A percentile compares a stretch with the other conserved stretches of the same genome.
Evolutionary conservation across 2,888 invertebrate genomes (phyloP).

Genomic region (Lordiphosa andalusiaca): DNA sequence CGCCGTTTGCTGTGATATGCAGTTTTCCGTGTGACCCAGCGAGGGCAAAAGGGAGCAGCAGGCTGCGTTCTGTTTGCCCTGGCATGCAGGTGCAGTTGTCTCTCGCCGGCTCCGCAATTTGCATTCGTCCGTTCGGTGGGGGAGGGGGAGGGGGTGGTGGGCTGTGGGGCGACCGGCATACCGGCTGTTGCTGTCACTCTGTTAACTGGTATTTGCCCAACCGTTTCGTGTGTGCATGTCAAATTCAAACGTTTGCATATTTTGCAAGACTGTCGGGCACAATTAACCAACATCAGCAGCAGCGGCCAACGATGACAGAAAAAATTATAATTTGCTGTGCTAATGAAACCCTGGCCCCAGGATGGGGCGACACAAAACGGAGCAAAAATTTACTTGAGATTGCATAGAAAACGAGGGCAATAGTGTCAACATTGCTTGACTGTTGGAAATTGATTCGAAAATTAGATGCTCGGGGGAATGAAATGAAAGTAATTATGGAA

Average conservation of each 20-base stretch:
- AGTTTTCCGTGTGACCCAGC: constrained; percentile 44
- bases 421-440: constrained; percentile 17
- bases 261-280: constrained; percentile 72
- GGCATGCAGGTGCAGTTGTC: constrained; percentile 67
- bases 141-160: too few species aligned
- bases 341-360: constrained; percentile 45
- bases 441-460: constrained; percentile 19
- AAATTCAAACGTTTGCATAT: constrained; percentile 73
- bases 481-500: too few species aligned
- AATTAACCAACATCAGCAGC: constrained; percentile 69
- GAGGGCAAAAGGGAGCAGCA: constrained; percentile 25
- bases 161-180: too few species aligned
- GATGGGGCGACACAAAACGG: constrained; percentile 40
- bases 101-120: constrained; percentile 56
- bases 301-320: constrained; percentile 29
- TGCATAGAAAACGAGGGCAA: constrained; percentile 36
- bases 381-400: constrained; percentile 38
- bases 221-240: constrained; percentile 73
- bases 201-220: constrained; percentile 67
- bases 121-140: constrained; percentile 48
- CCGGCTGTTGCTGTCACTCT: constrained; percentile 18
- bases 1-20: constrained; percentile 58
- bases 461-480: too few species aligned
- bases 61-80: constrained; percentile 63
- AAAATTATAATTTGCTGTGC: constrained; percentile 65